Evolutionary conservation across 1,140 invertebrate species (phyloP).

Genomic region (Ylistrum balloti): DNA sequence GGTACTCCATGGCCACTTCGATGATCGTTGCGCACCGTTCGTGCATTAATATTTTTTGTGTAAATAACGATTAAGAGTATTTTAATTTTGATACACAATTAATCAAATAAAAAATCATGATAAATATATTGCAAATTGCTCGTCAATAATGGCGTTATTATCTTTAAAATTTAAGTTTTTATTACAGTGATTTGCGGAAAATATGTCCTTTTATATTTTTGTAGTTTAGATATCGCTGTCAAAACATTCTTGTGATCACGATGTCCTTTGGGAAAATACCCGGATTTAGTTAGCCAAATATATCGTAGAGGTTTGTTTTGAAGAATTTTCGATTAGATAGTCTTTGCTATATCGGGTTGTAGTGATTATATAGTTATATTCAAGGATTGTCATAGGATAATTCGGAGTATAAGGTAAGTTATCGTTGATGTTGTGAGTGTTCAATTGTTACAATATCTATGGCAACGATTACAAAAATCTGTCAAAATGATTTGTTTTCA

Average conservation of each 20-base stretch:
- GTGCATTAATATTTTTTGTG: too few relatives aligned
- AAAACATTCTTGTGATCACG: slow-evolving; percentile 20
- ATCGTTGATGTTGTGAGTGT: neutral
- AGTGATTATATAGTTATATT: slow-evolving; percentile 29
- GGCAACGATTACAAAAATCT: neutral
- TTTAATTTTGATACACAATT: too few relatives aligned
- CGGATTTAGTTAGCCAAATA: slow-evolving; percentile 11
- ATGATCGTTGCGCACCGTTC: too few relatives aligned
- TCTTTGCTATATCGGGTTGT: neutral
- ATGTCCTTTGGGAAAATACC: slow-evolving; percentile 33
- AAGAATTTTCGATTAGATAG: slow-evolving; percentile 7
- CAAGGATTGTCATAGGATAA: slow-evolving; percentile 33
- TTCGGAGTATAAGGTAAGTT: slow-evolving; percentile 20
- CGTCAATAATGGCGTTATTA: too few relatives aligned
- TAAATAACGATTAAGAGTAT: too few relatives aligned
- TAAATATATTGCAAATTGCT: too few relatives aligned
- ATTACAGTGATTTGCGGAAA: neutral
- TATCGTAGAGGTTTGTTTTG: slow-evolving; percentile 28
- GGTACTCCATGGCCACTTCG: too few relatives aligned
- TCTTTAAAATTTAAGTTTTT: too few relatives aligned
- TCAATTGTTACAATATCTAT: neutral
- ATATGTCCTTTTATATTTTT: neutral
- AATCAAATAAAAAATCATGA: too few relatives aligned
- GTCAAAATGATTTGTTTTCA: neutral
- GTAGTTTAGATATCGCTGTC: neutral